Evolutionary conservation across 2,113 vertebrate genomes (phyloP).

Genomic region (Numida meleagris): DNA sequence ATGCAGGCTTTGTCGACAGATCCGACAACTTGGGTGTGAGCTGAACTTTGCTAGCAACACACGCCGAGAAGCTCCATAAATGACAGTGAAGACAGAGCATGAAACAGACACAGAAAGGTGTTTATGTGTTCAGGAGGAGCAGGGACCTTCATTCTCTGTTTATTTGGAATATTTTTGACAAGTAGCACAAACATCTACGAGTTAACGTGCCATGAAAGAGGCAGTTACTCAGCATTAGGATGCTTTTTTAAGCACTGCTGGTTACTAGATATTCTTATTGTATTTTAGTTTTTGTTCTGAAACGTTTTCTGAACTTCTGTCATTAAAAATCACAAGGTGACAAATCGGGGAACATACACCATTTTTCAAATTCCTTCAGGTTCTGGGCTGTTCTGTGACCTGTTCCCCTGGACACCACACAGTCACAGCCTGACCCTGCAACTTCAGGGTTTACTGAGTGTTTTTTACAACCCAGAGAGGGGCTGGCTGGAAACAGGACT

Average conservation of each 20-base stretch:
- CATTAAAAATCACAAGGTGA: neutral
- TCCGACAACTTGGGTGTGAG: neutral
- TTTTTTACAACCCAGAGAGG: neutral
- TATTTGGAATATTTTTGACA: conserved; percentile 1
- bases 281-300: neutral
- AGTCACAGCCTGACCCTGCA: neutral
- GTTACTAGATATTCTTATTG: neutral
- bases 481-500: neutral
- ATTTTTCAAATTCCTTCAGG: neutral
- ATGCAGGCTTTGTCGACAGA: neutral
- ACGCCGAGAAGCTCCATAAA: conserved; percentile 37
- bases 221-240: neutral
- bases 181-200: neutral
- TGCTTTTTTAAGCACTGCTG: neutral
- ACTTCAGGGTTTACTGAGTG: neutral
- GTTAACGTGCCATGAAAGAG: neutral
- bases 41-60: neutral
- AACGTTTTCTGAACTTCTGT: neutral
- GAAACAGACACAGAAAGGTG: conserved; percentile 51
- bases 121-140: neutral
- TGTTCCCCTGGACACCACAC: neutral
- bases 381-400: neutral
- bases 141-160: neutral
- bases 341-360: neutral
- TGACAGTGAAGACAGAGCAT: conserved; percentile 58